Conservation (phyloP, 2,113 vertebrate genomes). For the Merops nubicus region DNA sequence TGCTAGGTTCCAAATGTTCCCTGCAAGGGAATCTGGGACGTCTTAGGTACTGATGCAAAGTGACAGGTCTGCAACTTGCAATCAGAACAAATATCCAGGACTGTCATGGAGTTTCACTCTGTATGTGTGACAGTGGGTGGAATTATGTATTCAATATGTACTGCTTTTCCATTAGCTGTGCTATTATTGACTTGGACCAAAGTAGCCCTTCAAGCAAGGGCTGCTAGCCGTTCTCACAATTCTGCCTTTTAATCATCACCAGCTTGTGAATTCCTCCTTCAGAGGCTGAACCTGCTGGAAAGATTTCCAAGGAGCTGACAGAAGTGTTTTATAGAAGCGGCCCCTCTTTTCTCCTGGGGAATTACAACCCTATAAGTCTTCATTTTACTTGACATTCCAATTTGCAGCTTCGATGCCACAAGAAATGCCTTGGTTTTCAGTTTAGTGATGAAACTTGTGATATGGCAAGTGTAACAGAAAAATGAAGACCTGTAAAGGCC, state of each 20-base stretch:
- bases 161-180: not conserved
- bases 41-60: not conserved
- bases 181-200: constrained; percentile 2
- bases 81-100: not conserved
- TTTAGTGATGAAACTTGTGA: constrained; percentile 47
- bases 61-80: not conserved
- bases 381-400: constrained; percentile 66
- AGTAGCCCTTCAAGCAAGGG: not conserved
- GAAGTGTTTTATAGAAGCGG: not conserved
- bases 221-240: constrained; percentile 1
- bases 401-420: constrained; percentile 63
- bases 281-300: constrained; percentile 28
- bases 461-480: constrained; percentile 46
- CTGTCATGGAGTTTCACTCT: not conserved
- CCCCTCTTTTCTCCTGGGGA: constrained; percentile 41
- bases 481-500: constrained; percentile 32
- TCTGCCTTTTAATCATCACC: not conserved
- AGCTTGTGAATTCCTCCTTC: constrained; percentile 44
- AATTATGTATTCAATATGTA: not conserved
- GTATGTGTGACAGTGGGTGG: not conserved
- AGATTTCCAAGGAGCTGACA: constrained; percentile 45
- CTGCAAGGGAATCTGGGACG: not conserved
- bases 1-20: not conserved
- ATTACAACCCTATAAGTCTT: constrained; percentile 60
- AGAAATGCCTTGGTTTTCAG: constrained; percentile 47